Percentiles rank a stretch among this genome's conserved stretches.
phyloP scores from a whole-genome alignment of 2,797 vertebrate species.

The Nyctibius grandis region DNA sequence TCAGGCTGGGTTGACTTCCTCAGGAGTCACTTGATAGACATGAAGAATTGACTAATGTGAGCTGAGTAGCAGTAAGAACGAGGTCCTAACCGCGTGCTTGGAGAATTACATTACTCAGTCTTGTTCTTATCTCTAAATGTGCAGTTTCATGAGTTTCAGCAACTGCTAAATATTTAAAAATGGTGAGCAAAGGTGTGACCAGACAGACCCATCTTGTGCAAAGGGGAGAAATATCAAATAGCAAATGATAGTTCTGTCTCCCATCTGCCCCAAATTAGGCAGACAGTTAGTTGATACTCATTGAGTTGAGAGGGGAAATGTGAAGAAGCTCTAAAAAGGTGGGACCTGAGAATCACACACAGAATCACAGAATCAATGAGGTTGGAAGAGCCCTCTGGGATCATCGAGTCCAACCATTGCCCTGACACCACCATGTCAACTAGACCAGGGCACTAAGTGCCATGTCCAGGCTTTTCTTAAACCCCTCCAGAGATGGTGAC shows the following conservation, averaged over 20 bases:
- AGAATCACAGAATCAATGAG: too few relatives aligned
- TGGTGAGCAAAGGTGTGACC: not conserved
- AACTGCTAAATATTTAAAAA: not conserved
- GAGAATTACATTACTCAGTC: not conserved
- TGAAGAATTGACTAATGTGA: not conserved
- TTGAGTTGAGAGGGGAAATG: too few relatives aligned
- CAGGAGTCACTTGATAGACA: not conserved
- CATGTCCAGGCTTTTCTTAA: too few relatives aligned
- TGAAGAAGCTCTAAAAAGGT: not conserved
- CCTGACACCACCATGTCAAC: too few relatives aligned
- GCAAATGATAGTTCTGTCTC: not conserved
- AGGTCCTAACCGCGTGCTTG: not conserved
- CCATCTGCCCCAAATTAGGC: accelerated
- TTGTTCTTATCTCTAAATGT: not conserved
- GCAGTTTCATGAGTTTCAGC: not conserved
- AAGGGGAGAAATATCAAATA: not conserved
- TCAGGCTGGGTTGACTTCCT: not conserved
- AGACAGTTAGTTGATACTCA: not conserved
- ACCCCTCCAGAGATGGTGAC: too few relatives aligned
- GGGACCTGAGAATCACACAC: too few relatives aligned
- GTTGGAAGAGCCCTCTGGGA: too few relatives aligned
- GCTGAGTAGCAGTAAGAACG: not conserved
- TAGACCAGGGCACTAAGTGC: too few relatives aligned
- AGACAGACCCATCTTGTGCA: not conserved
- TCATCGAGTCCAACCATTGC: too few relatives aligned